Evolutionary conservation across 2,888 invertebrate species (phyloP), one percentile per base, ranked within the genome.

Genomic region (Ptilodon capucinus): DNA sequence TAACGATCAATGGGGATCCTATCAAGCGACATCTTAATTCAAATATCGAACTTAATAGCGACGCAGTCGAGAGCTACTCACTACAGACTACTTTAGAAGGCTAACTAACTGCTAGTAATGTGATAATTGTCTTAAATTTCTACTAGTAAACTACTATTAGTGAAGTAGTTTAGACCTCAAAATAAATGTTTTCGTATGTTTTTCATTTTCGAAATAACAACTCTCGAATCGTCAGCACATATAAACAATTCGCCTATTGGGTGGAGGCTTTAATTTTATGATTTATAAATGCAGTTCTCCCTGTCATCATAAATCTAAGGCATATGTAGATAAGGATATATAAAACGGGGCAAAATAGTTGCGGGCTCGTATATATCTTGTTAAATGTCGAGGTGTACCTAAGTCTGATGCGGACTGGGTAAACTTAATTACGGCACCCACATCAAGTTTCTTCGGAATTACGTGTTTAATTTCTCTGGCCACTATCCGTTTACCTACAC

Each of bases 381-480:
- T 63, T 63, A 60, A 52, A 42, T 62, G 66, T 67, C 19, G 13
- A 14, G 30, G 18, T 17, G 35, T 30, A 47, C 40, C 46, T 18
- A 17, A 28, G 40, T 46, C 52, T 50, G 50, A 41, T 38, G 47
- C 39, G 46, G 50, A 53, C 66, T 66, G 50, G 41, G 66, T 55
- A 73, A 79, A 80, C 72, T 74, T 77, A 76, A 80, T 77, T 79
- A 79, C 68, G 49, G 56, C 57, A 72, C 78, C 72, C 72, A 72
- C 68, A 66, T 78, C 74, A 78, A 74, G 74, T 75, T 69, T 76
- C 77, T 75, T 74, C 60, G 60, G 56, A 64, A 66, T 68, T 64
- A 68, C 63, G 57, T 59, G 67, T 68, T 68, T 68, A 61, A 68
- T 74, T 70, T 62, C 50, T 64, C 63, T 51, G 45, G 51, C 43